phyloP scores from a whole-genome alignment of 2,888 invertebrate genomes.

The Ectemnius lituratus region DNA sequence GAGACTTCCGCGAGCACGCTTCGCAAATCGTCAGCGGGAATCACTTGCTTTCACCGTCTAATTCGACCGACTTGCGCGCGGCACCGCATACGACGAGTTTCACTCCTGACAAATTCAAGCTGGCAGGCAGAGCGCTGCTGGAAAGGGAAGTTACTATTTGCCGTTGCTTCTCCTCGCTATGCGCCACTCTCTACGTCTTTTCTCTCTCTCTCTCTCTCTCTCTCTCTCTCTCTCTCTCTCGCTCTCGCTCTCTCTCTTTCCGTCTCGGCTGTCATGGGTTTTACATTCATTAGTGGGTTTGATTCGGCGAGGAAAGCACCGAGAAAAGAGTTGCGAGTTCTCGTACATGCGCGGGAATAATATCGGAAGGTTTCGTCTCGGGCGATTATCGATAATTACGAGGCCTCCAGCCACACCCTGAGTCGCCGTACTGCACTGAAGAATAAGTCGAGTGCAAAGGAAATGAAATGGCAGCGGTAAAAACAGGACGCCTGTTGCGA shows the following conservation, averaged over 20 bases:
- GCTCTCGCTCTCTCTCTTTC: not conserved
- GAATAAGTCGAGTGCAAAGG: not conserved
- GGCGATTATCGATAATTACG: constrained; percentile 7
- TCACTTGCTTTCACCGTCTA: constrained; percentile 51
- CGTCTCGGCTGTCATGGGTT: not conserved
- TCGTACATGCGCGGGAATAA: not conserved
- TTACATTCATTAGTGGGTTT: no score
- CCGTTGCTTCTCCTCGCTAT: constrained; percentile 50
- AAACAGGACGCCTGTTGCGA: constrained; percentile 1
- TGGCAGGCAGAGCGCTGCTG: constrained; percentile 3
- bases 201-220: not conserved
- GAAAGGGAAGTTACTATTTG: constrained; percentile 24
- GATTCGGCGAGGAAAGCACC: not conserved
- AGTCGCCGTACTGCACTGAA: not conserved
- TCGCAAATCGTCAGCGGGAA: constrained; percentile 38
- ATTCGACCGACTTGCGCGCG: constrained; percentile 61
- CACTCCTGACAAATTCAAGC: constrained; percentile 42
- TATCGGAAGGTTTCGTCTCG: not conserved
- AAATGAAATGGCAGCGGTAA: not conserved
- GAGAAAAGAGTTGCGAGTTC: not conserved
- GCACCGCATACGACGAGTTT: constrained; percentile 48
- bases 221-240: no score
- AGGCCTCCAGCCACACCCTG: constrained; percentile 1
- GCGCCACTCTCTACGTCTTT: not conserved
- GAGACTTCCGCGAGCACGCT: constrained; percentile 7